A percentile compares a stretch with the other conserved stretches of the same genome.
phyloP scores from a whole-genome alignment of 2,797 vertebrate species.

The Xyrichtys novacula region DNA sequence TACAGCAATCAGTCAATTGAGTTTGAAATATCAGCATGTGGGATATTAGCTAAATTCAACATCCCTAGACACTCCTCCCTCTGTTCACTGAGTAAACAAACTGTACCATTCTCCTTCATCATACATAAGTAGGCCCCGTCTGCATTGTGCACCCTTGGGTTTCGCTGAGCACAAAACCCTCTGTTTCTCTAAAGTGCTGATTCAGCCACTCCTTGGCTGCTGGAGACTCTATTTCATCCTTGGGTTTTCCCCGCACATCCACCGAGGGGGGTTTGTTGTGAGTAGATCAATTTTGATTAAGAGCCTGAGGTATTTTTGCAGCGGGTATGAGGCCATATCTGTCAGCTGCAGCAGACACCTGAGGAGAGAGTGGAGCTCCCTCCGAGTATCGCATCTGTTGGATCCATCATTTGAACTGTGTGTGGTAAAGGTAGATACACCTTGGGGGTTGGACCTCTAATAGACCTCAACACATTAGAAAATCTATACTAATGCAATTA shows the following conservation, averaged over 20 bases:
- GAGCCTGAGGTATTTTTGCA: conserved; percentile 45
- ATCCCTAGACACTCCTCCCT: neutral
- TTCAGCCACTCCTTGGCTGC: conserved; percentile 32
- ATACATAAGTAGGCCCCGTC: conserved; percentile 12
- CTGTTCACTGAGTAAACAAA: conserved; percentile 6
- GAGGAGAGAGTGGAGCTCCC: conserved; percentile 9
- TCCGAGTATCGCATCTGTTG: neutral
- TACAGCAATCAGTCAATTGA: no score
- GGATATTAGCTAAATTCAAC: no score
- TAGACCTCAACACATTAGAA: neutral
- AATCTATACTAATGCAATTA: neutral
- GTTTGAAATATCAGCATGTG: no score
- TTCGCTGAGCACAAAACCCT: conserved; percentile 30
- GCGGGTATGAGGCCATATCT: conserved; percentile 28
- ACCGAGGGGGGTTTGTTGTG: conserved; percentile 53
- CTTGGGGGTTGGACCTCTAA: neutral
- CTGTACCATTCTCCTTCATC: conserved; percentile 1
- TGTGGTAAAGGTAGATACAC: neutral
- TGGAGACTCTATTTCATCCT: conserved; percentile 53
- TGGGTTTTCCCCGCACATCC: conserved; percentile 48
- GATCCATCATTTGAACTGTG: conserved; percentile 19
- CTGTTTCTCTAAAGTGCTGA: conserved; percentile 41
- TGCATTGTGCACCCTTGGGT: conserved; percentile 7
- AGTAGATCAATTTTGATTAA: conserved; percentile 45
- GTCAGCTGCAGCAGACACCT: conserved; percentile 29